Percentiles rank a stretch among this genome's conserved stretches.
Evolutionary conservation across 2,888 invertebrate genomes (phyloP).

Genomic region (Beris morrisii): DNA sequence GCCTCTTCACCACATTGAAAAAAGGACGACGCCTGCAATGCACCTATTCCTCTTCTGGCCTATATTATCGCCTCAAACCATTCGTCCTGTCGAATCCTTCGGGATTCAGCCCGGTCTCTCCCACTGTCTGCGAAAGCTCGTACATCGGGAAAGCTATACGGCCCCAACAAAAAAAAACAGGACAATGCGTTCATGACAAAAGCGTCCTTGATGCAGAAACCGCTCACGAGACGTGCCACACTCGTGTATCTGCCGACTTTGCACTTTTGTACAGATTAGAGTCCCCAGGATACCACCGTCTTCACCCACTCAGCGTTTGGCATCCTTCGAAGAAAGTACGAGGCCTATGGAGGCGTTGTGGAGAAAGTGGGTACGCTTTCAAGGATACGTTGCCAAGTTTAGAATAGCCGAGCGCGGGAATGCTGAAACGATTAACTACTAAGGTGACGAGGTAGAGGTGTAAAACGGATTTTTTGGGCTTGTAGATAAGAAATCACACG

Average conservation of each 20-base stretch:
- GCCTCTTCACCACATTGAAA: background rate
- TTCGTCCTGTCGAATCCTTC: constrained; percentile 3
- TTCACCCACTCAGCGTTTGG: too few species aligned
- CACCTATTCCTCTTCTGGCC: constrained; percentile 8
- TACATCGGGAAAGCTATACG: background rate
- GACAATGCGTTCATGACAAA: constrained; percentile 21
- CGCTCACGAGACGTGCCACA: constrained; percentile 25
- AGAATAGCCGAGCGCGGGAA: too few species aligned
- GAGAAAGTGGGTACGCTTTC: too few species aligned
- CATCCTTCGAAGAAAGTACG: too few species aligned
- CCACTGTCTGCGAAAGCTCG: constrained; percentile 17
- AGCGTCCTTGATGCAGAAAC: constrained; percentile 30
- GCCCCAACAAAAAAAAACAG: background rate
- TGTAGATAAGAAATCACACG: too few species aligned
- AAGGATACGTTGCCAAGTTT: constrained; percentile 13
- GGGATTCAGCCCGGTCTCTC: background rate
- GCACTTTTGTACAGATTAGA: background rate
- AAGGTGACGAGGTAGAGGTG: too few species aligned
- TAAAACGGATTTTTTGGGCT: too few species aligned
- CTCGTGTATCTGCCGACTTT: constrained; percentile 24
- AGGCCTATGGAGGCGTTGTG: too few species aligned
- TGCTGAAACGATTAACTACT: too few species aligned
- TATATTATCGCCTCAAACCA: constrained; percentile 11
- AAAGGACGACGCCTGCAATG: background rate
- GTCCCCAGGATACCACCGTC: too few species aligned